Percentiles rank a stretch among this genome's conserved stretches.
phyloP scores from a whole-genome alignment of 1,140 invertebrate genomes.

The Nebria ingens region DNA sequence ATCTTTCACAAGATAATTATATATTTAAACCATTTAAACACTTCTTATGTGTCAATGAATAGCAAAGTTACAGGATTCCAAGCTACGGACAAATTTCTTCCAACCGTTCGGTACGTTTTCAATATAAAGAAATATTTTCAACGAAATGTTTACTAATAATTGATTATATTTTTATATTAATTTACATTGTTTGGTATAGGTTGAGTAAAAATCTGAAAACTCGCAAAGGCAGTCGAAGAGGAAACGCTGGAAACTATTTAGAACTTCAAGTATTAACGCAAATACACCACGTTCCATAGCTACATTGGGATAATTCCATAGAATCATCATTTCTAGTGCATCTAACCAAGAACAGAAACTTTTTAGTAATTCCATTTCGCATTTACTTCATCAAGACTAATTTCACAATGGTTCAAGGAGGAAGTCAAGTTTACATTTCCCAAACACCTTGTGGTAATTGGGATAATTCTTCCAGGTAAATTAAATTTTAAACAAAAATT shows the following conservation, averaged over 20 bases:
- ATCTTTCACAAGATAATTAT: background rate
- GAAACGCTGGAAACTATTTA: conserved; percentile 65
- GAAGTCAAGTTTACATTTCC: conserved; percentile 19
- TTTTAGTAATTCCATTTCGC: conserved; percentile 4
- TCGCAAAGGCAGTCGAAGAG: conserved; percentile 61
- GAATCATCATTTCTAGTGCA: background rate
- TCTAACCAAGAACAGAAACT: background rate
- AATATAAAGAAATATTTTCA: background rate
- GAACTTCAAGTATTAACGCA: conserved; percentile 68
- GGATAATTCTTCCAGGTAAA: conserved; percentile 10
- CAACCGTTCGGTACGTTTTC: conserved; percentile 19
- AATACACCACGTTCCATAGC: conserved; percentile 71
- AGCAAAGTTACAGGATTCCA: conserved; percentile 17
- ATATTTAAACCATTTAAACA: background rate
- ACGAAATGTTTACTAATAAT: background rate
- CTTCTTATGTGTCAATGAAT: conserved; percentile 21
- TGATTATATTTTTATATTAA: conserved; percentile 12
- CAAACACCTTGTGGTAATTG: conserved; percentile 27
- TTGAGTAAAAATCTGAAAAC: conserved; percentile 61
- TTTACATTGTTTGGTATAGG: conserved; percentile 41
- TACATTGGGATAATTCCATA: conserved; percentile 19
- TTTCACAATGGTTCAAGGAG: conserved; percentile 22
- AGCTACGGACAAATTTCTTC: conserved; percentile 20
- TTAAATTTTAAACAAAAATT: background rate
- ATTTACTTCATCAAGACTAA: conserved; percentile 11